phyloP scores from a whole-genome alignment of 2,888 invertebrate species.

The Celastrina argiolus region DNA sequence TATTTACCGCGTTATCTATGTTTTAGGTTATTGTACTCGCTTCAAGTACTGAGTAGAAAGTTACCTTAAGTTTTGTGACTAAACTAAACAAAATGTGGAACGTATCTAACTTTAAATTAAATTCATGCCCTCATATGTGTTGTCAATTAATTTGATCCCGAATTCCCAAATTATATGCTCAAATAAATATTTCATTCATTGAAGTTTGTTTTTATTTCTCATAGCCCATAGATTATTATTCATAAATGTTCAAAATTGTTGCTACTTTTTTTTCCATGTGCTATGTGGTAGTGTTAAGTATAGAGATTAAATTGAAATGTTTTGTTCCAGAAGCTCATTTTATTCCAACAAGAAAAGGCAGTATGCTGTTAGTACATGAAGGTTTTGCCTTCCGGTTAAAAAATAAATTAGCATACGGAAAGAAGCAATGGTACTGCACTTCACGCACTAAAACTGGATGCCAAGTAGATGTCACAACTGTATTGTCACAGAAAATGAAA shows the following conservation, averaged over 20 bases:
- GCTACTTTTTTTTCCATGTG: neutral
- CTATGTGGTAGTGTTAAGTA: neutral
- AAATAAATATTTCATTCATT: neutral
- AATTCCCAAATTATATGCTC: neutral
- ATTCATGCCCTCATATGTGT: neutral
- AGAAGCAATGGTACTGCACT: constrained; percentile 69
- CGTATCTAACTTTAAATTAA: neutral
- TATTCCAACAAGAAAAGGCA: constrained; percentile 64
- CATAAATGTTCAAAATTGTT: neutral
- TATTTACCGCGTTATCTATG: neutral
- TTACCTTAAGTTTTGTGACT: neutral
- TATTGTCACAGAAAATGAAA: constrained; percentile 44
- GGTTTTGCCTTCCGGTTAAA: constrained; percentile 65
- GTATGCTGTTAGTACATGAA: constrained; percentile 57
- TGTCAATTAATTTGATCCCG: neutral
- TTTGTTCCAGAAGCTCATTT: constrained; percentile 62
- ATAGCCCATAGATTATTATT: neutral
- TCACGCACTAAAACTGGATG: constrained; percentile 62
- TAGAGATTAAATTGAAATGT: neutral
- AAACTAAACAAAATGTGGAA: neutral
- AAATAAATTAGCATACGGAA: constrained; percentile 66
- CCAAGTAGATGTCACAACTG: constrained; percentile 61
- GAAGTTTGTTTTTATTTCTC: neutral
- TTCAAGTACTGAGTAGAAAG: constrained; percentile 2
- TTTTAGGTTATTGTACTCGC: constrained; percentile 1